phyloP scores from a whole-genome alignment of 1,140 invertebrate species.

The Protaetia brevitarsis region DNA sequence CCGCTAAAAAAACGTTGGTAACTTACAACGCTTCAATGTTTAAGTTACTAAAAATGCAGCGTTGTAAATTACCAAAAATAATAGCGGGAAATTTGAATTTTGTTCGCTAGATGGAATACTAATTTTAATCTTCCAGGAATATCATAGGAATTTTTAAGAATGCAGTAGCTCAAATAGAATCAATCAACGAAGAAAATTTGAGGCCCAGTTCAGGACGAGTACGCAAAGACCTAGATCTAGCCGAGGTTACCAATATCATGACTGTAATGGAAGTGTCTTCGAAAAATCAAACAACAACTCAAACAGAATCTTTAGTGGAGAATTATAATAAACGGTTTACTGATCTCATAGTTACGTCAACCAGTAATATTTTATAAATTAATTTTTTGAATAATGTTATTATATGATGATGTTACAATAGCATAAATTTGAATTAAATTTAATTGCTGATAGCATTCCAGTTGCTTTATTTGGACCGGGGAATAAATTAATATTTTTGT shows the following conservation, averaged over 20 bases:
- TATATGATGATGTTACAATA: too few relatives aligned
- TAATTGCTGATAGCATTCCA: too few relatives aligned
- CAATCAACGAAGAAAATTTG: conserved; percentile 18
- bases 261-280: neutral
- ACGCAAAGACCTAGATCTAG: conserved; percentile 25
- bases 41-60: too few relatives aligned
- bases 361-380: neutral
- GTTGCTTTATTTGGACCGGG: too few relatives aligned
- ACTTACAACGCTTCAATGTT: too few relatives aligned
- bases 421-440: too few relatives aligned
- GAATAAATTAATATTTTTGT: too few relatives aligned
- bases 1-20: too few relatives aligned
- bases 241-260: conserved; percentile 27
- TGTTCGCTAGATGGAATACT: too few relatives aligned
- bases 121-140: conserved; percentile 25
- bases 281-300: neutral
- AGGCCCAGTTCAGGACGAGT: conserved; percentile 15
- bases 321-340: neutral
- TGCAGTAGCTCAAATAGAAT: conserved; percentile 24
- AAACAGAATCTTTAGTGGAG: conserved; percentile 6
- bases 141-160: conserved; percentile 27
- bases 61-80: too few relatives aligned
- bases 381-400: too few relatives aligned
- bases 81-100: too few relatives aligned
- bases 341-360: conserved; percentile 24